These are phyloP conservation scores for Neoitamus cyanurus DNA, from an alignment of 2,888 invertebrate species.

Conservation along the genomic window DNA sequence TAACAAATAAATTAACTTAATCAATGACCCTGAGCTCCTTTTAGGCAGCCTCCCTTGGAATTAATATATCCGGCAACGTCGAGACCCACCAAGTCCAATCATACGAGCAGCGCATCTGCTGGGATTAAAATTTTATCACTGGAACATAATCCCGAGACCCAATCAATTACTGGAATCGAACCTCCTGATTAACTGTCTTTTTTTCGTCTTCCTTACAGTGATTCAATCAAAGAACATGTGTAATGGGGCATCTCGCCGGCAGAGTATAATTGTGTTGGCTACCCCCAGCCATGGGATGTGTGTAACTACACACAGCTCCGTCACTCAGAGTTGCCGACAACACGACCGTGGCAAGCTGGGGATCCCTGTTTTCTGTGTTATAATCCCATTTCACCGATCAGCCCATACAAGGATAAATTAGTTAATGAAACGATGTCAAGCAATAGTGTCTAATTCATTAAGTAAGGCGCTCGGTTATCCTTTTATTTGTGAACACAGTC, in stretches of 20 bases:
- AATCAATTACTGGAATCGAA: constrained; percentile 51
- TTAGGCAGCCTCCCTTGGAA: too few species aligned
- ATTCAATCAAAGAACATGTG: constrained; percentile 52
- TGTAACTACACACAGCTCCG: constrained; percentile 14
- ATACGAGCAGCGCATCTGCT: background rate
- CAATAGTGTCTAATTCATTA: constrained; percentile 56
- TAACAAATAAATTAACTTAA: too few species aligned
- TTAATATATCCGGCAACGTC: background rate
- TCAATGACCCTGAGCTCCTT: too few species aligned
- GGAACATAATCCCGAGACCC: constrained; percentile 43
- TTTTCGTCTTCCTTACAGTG: constrained; percentile 35
- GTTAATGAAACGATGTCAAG: constrained; percentile 57
- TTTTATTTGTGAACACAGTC: constrained; percentile 49
- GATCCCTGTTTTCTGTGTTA: constrained; percentile 25
- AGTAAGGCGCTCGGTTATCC: constrained; percentile 54
- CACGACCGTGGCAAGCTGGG: background rate
- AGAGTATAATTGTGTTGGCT: constrained; percentile 50
- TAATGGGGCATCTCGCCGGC: constrained; percentile 51
- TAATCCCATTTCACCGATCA: constrained; percentile 45
- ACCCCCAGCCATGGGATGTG: background rate
- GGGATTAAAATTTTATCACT: constrained; percentile 36
- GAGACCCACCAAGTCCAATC: background rate
- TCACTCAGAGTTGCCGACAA: background rate
- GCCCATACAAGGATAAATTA: constrained; percentile 54
- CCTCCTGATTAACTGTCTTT: constrained; percentile 49